Conservation (phyloP, 2,113 vertebrate species). For the Turdus rufiventris region DNA sequence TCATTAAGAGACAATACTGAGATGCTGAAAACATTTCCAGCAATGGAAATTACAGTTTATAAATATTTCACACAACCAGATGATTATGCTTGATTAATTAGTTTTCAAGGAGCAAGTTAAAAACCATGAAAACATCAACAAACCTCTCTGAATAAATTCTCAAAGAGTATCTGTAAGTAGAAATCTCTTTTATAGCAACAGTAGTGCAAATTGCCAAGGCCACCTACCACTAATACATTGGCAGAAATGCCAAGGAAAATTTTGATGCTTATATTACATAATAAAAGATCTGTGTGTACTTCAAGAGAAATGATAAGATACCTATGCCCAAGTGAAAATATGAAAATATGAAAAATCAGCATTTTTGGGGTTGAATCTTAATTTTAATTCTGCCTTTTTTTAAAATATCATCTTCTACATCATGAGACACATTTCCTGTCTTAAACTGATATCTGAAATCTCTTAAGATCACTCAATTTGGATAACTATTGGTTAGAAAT, state of each 20-base stretch:
- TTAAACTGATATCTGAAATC: neutral
- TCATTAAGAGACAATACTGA: slow-evolving; percentile 11
- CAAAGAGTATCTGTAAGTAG: neutral
- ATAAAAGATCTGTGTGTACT: neutral
- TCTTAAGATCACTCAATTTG: neutral
- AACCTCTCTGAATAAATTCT: slow-evolving; percentile 15
- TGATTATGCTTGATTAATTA: slow-evolving; percentile 53
- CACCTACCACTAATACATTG: neutral
- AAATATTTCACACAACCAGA: slow-evolving; percentile 40
- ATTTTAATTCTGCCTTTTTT: neutral
- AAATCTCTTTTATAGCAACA: neutral
- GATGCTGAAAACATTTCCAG: neutral
- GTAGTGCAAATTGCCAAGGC: neutral
- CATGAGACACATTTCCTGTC: neutral
- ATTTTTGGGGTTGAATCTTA: neutral
- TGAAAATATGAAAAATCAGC: neutral
- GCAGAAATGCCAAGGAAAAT: neutral
- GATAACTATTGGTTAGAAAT: neutral
- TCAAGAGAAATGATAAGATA: neutral
- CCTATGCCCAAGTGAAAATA: neutral
- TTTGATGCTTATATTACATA: neutral
- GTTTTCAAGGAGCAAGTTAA: slow-evolving; percentile 34
- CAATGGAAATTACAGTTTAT: slow-evolving; percentile 27
- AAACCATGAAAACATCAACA: slow-evolving; percentile 18
- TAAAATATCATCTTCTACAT: neutral